A percentile compares a stretch with the other conserved stretches of the same genome.
These are phyloP conservation scores for Philopedon plagiatum DNA, from an alignment of 2,888 invertebrate species.

Conservation along the genomic window DNA sequence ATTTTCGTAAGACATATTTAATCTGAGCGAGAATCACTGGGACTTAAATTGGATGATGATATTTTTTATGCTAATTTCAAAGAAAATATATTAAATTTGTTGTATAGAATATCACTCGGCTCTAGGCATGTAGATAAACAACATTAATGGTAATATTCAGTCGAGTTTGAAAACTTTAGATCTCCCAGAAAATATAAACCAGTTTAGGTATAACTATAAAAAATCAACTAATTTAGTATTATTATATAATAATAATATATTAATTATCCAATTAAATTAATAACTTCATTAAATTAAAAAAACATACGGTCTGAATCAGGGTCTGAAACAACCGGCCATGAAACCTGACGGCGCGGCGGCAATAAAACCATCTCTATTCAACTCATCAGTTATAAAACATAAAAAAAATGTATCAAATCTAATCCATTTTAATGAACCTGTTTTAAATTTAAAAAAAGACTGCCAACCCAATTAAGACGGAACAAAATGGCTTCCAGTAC, in stretches of 20 bases:
- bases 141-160: too few relatives aligned
- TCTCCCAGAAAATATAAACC: too few relatives aligned
- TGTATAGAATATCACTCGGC: too few relatives aligned
- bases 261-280: background rate
- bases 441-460: slow-evolving; percentile 11
- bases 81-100: too few relatives aligned
- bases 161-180: too few relatives aligned
- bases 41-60: too few relatives aligned
- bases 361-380: slow-evolving; percentile 1
- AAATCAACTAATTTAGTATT: background rate
- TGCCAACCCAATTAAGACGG: slow-evolving; percentile 32
- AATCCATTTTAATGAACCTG: slow-evolving; percentile 21
- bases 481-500: slow-evolving; percentile 40
- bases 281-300: background rate
- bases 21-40: too few relatives aligned
- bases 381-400: background rate
- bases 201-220: background rate
- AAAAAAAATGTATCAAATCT: slow-evolving; percentile 20
- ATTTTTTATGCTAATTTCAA: too few relatives aligned
- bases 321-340: background rate
- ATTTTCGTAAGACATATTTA: too few relatives aligned
- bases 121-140: too few relatives aligned
- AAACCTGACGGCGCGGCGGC: background rate
- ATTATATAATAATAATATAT: too few relatives aligned
- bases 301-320: background rate